Evolutionary conservation across 2,797 vertebrate species (phyloP).

Genomic region (Nannoperca australis): DNA sequence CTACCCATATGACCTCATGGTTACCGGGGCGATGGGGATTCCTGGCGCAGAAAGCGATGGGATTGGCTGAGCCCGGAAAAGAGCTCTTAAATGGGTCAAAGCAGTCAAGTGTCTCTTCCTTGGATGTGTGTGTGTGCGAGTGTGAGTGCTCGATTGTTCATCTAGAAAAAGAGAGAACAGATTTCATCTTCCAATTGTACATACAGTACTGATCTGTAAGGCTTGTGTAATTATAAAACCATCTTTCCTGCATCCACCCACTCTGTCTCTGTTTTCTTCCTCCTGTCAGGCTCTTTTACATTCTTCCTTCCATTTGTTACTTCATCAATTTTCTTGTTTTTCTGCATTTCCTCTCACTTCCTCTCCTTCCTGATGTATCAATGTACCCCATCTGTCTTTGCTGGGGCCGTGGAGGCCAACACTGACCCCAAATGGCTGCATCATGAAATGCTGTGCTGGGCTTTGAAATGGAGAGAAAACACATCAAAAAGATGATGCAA

Average conservation of each 20-base stretch:
- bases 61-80: slow-evolving; percentile 75
- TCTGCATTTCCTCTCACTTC: slow-evolving; percentile 47
- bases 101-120: slow-evolving; percentile 80
- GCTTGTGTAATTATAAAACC: slow-evolving; percentile 45
- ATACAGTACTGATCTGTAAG: slow-evolving; percentile 40
- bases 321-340: slow-evolving; percentile 65
- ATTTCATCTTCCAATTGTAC: slow-evolving; percentile 41
- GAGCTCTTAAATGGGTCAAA: slow-evolving; percentile 85
- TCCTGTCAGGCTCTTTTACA: slow-evolving; percentile 34
- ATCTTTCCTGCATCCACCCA: slow-evolving; percentile 43
- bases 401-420: slow-evolving; percentile 70
- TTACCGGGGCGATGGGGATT: slow-evolving; percentile 83
- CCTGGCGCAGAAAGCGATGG: slow-evolving; percentile 66
- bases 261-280: slow-evolving; percentile 47
- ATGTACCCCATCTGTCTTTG: slow-evolving; percentile 59
- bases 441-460: slow-evolving; percentile 60
- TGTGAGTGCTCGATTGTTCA: slow-evolving; percentile 47
- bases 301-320: slow-evolving; percentile 48
- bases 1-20: slow-evolving; percentile 80
- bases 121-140: slow-evolving; percentile 57
- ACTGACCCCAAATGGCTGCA: slow-evolving; percentile 79
- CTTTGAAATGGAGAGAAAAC: slow-evolving; percentile 55
- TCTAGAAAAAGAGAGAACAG: slow-evolving; percentile 35
- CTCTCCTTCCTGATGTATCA: slow-evolving; percentile 48
- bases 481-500: slow-evolving; percentile 72